Evolutionary conservation across 2,113 vertebrate species (phyloP), one percentile per base, ranked within the genome.

Genomic region (Burhinus oedicnemus): DNA sequence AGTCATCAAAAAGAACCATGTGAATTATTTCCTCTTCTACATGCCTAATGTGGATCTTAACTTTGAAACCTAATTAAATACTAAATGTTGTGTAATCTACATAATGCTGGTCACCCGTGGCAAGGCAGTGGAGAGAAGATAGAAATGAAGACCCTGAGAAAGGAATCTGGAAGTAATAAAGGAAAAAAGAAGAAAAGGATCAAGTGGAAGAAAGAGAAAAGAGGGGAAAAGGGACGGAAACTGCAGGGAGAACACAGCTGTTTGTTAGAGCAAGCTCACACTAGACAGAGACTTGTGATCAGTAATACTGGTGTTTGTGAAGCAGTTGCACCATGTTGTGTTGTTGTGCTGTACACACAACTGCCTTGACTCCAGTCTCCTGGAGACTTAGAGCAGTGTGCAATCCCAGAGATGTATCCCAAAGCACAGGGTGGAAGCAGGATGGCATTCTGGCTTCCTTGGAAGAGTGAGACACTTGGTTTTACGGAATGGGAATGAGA

Each of bases 1-100:
- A 96, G 78, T 96, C 92, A 96, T 76, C 30, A 78, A 90, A 71
- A 89, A 80, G 40, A 89, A 61, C 32, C 3, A 2, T 74, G 71
- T 95, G 92, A 40, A 93, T 49, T 90, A 9, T 77, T 95, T 79
- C 93, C 92, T 94, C 79, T 82, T 51, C 66, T 83, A 42, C 78
- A 87, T 76, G 58, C 61, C 64, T 86, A n/a, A 68, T 45, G 70
- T 69, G 87, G 82, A 61, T 91, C 65, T 81, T 91, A 89, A 84
- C 34, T 87, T 62, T n/a, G 75, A 64, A 92, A 64, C 29, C 32
- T 69, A 51, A 79, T 85, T 83, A 68, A 79, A n/a, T 68, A 40
- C 66, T 81, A 16, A 55, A 21, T 36, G 61, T 76, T 2, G 0
- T 47, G 47, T 83, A 72, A 17, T 19, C 62, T 70, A 10, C 19